These are phyloP conservation scores for Dipodomys ordii DNA, from an alignment of 2,113 vertebrate species.

Conservation along the genomic window DNA sequence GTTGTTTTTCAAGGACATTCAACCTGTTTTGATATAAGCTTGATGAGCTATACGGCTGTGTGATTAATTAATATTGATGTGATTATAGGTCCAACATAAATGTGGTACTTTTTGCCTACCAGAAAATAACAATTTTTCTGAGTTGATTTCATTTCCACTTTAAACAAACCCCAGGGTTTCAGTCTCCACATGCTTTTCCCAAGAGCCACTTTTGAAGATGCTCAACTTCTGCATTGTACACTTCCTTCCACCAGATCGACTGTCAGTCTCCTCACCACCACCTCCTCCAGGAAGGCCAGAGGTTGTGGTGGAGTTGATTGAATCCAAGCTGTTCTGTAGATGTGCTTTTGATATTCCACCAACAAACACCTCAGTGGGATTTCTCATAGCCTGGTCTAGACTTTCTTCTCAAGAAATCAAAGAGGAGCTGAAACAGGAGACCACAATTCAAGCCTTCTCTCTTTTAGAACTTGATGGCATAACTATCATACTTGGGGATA, in stretches of 20 bases:
- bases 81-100: neutral
- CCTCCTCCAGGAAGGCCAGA: slow-evolving; percentile 84
- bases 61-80: neutral
- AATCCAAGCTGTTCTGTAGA: slow-evolving; percentile 87
- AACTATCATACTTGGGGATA: slow-evolving; percentile 94
- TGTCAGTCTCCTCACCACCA: slow-evolving; percentile 70
- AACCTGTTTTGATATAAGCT: neutral
- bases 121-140: slow-evolving; percentile 37
- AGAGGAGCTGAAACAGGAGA: slow-evolving; percentile 93
- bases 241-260: slow-evolving; percentile 79
- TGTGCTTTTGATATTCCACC: slow-evolving; percentile 88
- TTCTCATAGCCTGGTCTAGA: slow-evolving; percentile 91
- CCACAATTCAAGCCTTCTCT: slow-evolving; percentile 87
- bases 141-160: neutral
- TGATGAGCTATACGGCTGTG: neutral
- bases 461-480: slow-evolving; percentile 94
- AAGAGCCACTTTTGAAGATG: neutral
- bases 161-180: neutral
- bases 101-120: slow-evolving; percentile 14
- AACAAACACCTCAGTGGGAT: slow-evolving; percentile 89
- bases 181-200: neutral
- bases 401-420: slow-evolving; percentile 89
- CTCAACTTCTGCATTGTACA: neutral
- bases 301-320: slow-evolving; percentile 86
- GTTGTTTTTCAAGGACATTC: neutral